Conservation (phyloP, 2,888 invertebrate species). For the Pyrrhopygopsis socrates region DNA sequence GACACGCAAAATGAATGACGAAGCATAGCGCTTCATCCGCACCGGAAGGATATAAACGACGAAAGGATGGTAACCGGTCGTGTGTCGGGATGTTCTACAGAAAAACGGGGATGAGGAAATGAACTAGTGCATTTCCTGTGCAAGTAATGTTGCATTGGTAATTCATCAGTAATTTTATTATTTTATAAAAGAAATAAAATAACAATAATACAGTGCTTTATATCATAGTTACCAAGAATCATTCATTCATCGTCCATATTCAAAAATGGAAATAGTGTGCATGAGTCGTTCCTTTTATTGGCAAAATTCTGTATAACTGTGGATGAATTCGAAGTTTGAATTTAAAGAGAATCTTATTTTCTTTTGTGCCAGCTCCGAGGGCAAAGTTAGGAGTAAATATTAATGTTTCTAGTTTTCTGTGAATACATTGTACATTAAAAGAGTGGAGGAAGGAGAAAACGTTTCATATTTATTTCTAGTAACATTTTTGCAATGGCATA, state of each 20-base stretch:
- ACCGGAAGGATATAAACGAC: no score
- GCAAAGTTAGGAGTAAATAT: slow-evolving; percentile 35
- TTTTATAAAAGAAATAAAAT: neutral
- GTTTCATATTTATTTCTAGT: no score
- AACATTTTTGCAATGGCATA: no score
- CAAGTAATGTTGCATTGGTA: neutral
- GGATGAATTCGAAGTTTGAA: slow-evolving; percentile 56
- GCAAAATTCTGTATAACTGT: slow-evolving; percentile 58
- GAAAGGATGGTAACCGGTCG: no score
- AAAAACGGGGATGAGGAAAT: no score
- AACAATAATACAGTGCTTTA: neutral
- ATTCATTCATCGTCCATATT: slow-evolving; percentile 26
- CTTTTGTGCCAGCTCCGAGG: slow-evolving; percentile 25
- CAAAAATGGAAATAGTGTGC: slow-evolving; percentile 82
- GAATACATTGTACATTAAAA: neutral
- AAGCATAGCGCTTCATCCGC: no score
- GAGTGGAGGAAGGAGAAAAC: neutral
- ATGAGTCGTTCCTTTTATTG: slow-evolving; percentile 83
- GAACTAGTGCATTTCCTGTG: no score
- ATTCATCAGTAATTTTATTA: no score
- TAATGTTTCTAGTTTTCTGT: slow-evolving; percentile 15
- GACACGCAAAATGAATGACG: no score
- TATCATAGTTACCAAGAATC: slow-evolving; percentile 8
- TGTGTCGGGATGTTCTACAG: no score
- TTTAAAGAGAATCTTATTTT: slow-evolving; percentile 44